Evolutionary conservation across 2,888 invertebrate species (phyloP).

Genomic region (Myopa tessellatipennis): DNA sequence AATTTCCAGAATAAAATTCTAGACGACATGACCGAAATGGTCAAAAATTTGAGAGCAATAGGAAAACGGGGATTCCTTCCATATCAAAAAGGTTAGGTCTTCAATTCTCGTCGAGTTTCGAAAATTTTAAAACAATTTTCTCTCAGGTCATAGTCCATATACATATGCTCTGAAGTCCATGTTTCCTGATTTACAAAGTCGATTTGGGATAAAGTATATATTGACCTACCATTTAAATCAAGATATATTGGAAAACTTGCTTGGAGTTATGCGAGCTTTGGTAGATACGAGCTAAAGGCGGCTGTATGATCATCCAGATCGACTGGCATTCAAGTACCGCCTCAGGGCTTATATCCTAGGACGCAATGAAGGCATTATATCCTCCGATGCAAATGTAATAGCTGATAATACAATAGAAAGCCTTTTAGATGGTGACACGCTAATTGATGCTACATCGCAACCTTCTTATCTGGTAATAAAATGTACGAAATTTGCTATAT

Average conservation of each 20-base stretch:
- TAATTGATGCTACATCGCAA: no score
- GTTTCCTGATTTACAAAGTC: conserved; percentile 3
- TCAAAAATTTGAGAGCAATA: conserved; percentile 39
- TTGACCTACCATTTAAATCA: conserved; percentile 34
- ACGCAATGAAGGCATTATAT: conserved; percentile 6
- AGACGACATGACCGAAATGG: conserved; percentile 39
- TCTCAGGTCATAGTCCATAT: neutral
- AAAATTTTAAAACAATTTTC: no score
- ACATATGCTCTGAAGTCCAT: neutral
- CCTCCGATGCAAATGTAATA: neutral
- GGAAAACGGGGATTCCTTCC: conserved; percentile 32
- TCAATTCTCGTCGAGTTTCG: no score
- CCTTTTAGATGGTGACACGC: no score
- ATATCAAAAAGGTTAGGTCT: no score
- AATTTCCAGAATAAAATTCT: conserved; percentile 40
- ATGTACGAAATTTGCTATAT: no score
- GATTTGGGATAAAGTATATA: conserved; percentile 20
- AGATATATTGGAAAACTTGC: conserved; percentile 30
- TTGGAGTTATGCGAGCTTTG: neutral
- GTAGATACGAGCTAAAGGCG: no score
- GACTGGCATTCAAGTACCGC: neutral
- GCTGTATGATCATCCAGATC: conserved; percentile 7
- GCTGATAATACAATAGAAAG: neutral
- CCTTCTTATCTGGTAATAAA: neutral
- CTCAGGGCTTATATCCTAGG: neutral